These are phyloP conservation scores for Globodera rostochiensis DNA, from an alignment of 1,140 invertebrate genomes.

Conservation along the genomic window DNA sequence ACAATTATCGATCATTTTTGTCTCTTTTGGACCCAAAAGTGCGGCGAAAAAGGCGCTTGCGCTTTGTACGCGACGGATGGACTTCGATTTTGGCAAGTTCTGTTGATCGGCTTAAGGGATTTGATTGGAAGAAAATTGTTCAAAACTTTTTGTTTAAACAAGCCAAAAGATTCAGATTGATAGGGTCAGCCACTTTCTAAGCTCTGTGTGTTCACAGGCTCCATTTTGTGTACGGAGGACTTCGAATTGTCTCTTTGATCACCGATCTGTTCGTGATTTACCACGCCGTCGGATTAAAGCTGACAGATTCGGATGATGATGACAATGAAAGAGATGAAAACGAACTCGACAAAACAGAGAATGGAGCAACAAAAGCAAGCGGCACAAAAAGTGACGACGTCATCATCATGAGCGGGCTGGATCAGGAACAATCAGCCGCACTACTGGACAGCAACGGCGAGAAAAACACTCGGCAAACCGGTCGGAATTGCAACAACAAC, in stretches of 20 bases:
- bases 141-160: background rate
- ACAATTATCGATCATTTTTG: slow-evolving; percentile 66
- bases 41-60: slow-evolving; percentile 65
- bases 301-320: slow-evolving; percentile 49
- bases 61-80: slow-evolving; percentile 42
- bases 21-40: slow-evolving; percentile 62
- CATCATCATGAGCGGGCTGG: background rate
- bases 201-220: slow-evolving; percentile 38
- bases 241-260: slow-evolving; percentile 57
- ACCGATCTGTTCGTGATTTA: slow-evolving; percentile 60
- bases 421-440: slow-evolving; percentile 4
- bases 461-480: slow-evolving; percentile 5
- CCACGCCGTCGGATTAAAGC: slow-evolving; percentile 59
- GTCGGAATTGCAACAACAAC: background rate
- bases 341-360: background rate
- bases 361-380: background rate
- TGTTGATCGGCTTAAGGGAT: background rate
- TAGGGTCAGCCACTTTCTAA: background rate
- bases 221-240: slow-evolving; percentile 55
- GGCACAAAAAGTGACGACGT: background rate
- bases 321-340: slow-evolving; percentile 1
- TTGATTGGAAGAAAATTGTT: background rate
- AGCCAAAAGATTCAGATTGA: background rate
- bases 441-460: background rate
- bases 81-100: slow-evolving; percentile 38